Base-by-base conservation (phyloP, 2,888 invertebrate species). In the Linyphia triangularis region DNA sequence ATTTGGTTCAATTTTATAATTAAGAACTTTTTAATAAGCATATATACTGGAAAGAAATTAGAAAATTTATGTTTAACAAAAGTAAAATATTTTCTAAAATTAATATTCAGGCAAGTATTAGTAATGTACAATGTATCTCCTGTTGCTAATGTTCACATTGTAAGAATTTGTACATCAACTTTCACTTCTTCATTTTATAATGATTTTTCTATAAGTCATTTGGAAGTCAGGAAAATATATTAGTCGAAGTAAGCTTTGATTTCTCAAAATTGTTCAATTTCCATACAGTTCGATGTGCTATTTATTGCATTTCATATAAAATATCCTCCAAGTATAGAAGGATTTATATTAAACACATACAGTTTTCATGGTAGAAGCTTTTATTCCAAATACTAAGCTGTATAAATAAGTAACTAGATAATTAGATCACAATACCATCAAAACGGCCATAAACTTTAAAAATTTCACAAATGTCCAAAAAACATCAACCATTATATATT, bases 371-470 rank as follows among this genome's bases (percentile, higher is more conserved):
- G 24, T 61, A 19, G 24, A 28, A 30, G 24, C 33, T 79, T 57
- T 51, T 30, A 57, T 61, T n/a, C 13, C 51, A 67, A 81, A 81
- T 72, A 30, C 61, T 37, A 67, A 61, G 69, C 61, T 28, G 33
- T 72, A 77, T 78, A 78, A 78, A 85, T 78, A 70, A 73, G 26
- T 85, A 30, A 72, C 85, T 85, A 85, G 85, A 72, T 72, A 75
- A 65, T 78, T 43, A 65, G 43, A 83, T 83, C 33, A 51, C 63
- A 63, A 72, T 70, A 65, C 65, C 40, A 57, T 78, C 43, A 22
- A 51, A 79, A 86, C 37, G 51, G 28, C 57, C 72, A 79, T 86
- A 79, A 85, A 79, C 70, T 85, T 79, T 84, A 63, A 73, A 83
- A 61, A 73, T 83, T 83, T 73, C 73, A 57, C 81, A 70, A 22